Evolutionary conservation across 2,797 vertebrate species (phyloP), one percentile per base, ranked within the genome.

Genomic region (Hydrophis major): DNA sequence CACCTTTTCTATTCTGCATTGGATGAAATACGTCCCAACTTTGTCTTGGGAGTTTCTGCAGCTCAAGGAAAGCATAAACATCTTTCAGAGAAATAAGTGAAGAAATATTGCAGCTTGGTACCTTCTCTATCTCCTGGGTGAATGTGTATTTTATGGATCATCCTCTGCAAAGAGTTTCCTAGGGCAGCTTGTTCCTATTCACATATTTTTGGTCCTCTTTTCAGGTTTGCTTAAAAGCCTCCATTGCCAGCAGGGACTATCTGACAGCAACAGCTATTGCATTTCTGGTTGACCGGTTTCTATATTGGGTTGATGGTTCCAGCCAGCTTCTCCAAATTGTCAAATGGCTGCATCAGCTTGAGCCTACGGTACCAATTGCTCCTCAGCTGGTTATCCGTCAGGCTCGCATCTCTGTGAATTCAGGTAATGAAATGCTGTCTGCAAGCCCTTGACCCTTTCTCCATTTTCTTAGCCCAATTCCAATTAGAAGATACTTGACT

Each of bases 351-450:
- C 99, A 99, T 97, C 95, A 93, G 89, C 94, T 95, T 93, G 96
- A 98, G 93, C 98, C 97, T 0, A 28, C 93, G 0, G 95, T 96
- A 0, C 98, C 99, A 0, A 96, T 99, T 50, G 98, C 99, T 22
- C 99, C 99, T 0, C 99, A 99, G 97, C 94, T 99, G 97, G 97
- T 99, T 93, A 98, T 99, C 95, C 98, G 99, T 89, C 99, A 98
- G 94, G 99, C 99, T 88, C 98, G 98, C 20, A 95, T 99, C 56
- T 98, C 98, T 0, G 96, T 98, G 69, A 99, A 98, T 96, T 93
- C 98, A 93, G 99, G 99, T 99, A 97, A 93, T 95, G 55, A n/a
- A 87, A 69, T 32, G 27, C 69, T 92, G 55, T 1, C 14, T 83
- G 91, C 57, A 22, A 89, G 5, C 18, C 60, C 2, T 61, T 42